phyloP scores from a whole-genome alignment of 2,888 invertebrate species.

The Euplagia quadripunctaria region DNA sequence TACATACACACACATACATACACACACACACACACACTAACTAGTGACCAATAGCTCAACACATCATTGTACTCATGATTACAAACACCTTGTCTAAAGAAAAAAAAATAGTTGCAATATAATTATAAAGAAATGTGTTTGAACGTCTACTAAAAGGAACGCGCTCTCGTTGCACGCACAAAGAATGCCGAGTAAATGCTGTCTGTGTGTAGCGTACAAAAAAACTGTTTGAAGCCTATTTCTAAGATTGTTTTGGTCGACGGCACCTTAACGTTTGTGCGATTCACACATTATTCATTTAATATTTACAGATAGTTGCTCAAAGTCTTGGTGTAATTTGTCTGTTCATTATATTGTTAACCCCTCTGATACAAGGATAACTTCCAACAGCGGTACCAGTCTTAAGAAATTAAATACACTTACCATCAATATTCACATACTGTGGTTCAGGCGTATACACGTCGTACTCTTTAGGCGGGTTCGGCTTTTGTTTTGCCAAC shows the following conservation, averaged over 20 bases:
- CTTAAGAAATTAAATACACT: constrained; percentile 29
- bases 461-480: constrained; percentile 60
- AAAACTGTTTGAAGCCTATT: background rate
- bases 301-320: background rate
- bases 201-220: background rate
- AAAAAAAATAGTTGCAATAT: too few species aligned
- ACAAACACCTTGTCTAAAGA: background rate
- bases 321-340: too few species aligned
- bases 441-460: constrained; percentile 77
- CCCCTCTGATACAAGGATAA: too few species aligned
- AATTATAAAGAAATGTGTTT: too few species aligned
- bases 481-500: constrained; percentile 48
- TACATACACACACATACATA: too few species aligned
- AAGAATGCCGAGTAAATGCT: too few species aligned
- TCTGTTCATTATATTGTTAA: too few species aligned
- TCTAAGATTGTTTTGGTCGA: background rate
- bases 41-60: background rate
- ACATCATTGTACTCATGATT: background rate
- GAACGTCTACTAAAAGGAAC: background rate
- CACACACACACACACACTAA: background rate
- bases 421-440: constrained; percentile 82
- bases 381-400: too few species aligned
- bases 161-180: background rate
- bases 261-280: background rate
- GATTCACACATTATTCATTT: background rate